Percentiles rank a stretch among this genome's conserved stretches.
These are phyloP conservation scores for Hapalemur alaotrensis DNA, from an alignment of 2,797 vertebrate species.

Conservation along the genomic window DNA sequence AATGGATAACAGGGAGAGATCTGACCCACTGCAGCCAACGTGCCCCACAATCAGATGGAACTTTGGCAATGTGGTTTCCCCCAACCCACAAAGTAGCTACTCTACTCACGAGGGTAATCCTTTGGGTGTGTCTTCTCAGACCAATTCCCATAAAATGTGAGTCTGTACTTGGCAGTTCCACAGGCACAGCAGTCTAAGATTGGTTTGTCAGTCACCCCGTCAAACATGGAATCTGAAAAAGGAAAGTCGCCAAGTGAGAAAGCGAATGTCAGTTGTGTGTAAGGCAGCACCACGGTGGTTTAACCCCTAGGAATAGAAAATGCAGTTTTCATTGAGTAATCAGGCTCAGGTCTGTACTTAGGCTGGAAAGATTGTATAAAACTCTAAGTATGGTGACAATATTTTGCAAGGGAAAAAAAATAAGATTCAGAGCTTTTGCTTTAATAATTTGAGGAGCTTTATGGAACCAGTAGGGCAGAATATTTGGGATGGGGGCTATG, in stretches of 20 bases:
- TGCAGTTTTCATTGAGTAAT: not conserved
- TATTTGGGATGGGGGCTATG: not conserved
- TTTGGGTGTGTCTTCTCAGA: conserved; percentile 96
- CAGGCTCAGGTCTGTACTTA: not conserved
- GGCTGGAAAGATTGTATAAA: not conserved
- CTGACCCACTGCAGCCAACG: not conserved
- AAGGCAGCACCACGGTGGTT: not conserved
- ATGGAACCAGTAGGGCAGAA: not conserved
- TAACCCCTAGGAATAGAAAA: not conserved
- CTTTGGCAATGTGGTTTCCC: not conserved
- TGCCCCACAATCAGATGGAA: not conserved
- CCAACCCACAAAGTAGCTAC: not conserved
- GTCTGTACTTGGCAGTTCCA: conserved; percentile 96
- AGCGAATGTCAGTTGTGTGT: not conserved
- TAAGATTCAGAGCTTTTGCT: not conserved
- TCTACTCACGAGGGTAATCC: conserved; percentile 96
- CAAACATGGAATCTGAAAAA: conserved; percentile 86
- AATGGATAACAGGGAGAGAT: not conserved
- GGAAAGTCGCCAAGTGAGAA: conserved; percentile 8
- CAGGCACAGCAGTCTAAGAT: conserved; percentile 95
- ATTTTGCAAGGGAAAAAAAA: not conserved
- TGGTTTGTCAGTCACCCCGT: conserved; percentile 88
- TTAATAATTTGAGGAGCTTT: not conserved
- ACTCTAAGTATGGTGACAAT: not conserved
- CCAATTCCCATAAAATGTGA: conserved; percentile 98